Base-by-base conservation (phyloP, 2,888 invertebrate species). In the Bedellia somnulentella region DNA sequence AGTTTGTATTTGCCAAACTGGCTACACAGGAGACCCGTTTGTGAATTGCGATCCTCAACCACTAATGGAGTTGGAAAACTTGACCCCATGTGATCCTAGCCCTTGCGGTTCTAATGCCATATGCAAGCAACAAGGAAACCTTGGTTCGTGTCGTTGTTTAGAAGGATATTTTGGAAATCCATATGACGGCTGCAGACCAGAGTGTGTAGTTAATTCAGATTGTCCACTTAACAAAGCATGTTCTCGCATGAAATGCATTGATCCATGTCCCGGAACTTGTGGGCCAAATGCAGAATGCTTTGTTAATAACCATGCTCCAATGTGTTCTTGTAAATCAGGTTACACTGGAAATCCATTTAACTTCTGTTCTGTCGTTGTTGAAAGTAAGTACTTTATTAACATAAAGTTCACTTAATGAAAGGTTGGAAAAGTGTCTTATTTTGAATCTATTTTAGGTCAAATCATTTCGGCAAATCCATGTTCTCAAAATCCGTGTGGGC, bases 231-330 rank as follows among this genome's bases (percentile, higher is more conserved):
- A 85, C 43, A 79, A 68, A 45, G 86, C 87, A 12, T 89, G 89
- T 48, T 77, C 86, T 6, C 79, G 82, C 49, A 83, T 83, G 57
- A 87, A 86, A 53, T 89, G 89, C 51, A 61, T 79, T 32, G 86
- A 89, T 57, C 89, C 89, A 15, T 90, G 89, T 47, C 86, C 86
- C 9, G 88, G 88, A 35, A 83, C 86, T 15, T 91, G 91, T 49
- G 91, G 90, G 13, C 62, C 83, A 21, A 80, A 80, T 41, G 87
- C 90, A 5, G 52, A 78, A 32, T 91, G 91, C 47, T 79, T 83
- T 54, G 86, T 89, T 5, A 80, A 86, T 33, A 85, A 86, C 46
- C 89, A 89, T 52, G 71, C 81, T 52, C 87, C 89, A 11, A 80
- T 81, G 36, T 89, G 89, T 47, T 73, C 75, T 33, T 89, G 89